Base-by-base conservation (phyloP, 2,113 vertebrate species). In the Stictonetta naevosa region DNA sequence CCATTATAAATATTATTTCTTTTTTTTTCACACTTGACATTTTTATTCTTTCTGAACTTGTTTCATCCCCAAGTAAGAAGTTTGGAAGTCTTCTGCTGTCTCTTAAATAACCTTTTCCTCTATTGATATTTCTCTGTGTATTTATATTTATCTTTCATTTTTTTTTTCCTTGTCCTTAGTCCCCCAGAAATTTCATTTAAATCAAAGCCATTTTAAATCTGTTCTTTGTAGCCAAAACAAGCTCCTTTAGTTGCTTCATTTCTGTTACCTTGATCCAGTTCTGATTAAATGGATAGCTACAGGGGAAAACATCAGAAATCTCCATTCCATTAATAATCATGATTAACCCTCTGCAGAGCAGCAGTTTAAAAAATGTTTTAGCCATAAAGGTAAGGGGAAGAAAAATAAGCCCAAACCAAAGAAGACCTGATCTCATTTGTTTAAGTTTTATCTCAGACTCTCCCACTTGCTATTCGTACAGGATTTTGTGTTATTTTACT, bases 241-340 rank as follows among this genome's bases (percentile, higher is more conserved):
- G 60, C 34, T 93, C 42, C 72, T 90, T 90, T 52, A 64, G 13
- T 92, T 95, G 15, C 53, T 90, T 86, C 10, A 44, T 83, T 95
- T 90, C 76, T 94, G 9, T 75, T 81, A 81, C 42, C 72, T 52
- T 78, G 64, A 80, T 88, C 59, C 33, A 86, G 78, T 83, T 86
- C 52, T 95, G 55, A 78, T 77, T 88, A 94, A 97, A 91, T 63
- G 29, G 33, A 63, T 50, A 74, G 67, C 59, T 78, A 86, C 29
- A 64, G 83, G 25, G 42, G 22, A 81, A 95, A 93, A 17, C 18
- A 88, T 55, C 46, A 80, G 83, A 67, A 92, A 93, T 69, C 60
- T 83, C 72, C 19, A 81, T 68, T 72, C 52, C 11, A 38, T 48
- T 81, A 74, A 86, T 59, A 90, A 78, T 48, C 52, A 67, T 44